A percentile compares a stretch with the other conserved stretches of the same genome.
Evolutionary conservation across 2,888 invertebrate genomes (phyloP).

Genomic region (Strigamia crassipes): DNA sequence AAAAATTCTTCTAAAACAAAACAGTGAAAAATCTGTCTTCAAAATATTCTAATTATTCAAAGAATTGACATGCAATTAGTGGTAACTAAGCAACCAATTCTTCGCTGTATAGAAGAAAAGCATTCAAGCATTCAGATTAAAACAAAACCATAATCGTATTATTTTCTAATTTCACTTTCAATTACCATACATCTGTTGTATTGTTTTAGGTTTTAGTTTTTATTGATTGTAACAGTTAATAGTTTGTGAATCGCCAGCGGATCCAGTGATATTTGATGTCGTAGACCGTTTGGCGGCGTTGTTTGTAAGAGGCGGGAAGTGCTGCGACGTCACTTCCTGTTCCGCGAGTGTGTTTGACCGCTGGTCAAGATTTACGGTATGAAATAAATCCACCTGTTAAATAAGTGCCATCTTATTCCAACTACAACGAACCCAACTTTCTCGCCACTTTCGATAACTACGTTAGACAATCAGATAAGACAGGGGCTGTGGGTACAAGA

Average conservation of each 20-base stretch:
- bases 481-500: background rate
- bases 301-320: too few species aligned
- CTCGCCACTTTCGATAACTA: conserved; percentile 8
- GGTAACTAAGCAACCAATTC: background rate
- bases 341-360: too few species aligned
- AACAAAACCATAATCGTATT: background rate
- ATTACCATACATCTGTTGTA: background rate
- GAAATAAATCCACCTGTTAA: too few species aligned
- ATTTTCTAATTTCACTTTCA: conserved; percentile 3
- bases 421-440: background rate
- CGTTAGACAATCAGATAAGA: conserved; percentile 19
- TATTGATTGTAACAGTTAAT: too few species aligned
- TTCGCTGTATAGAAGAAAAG: background rate
- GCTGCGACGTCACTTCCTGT: too few species aligned
- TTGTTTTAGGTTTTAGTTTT: too few species aligned
- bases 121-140: background rate
- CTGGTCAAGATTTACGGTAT: too few species aligned
- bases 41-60: background rate
- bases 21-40: background rate
- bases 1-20: background rate
- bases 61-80: background rate
- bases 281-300: too few species aligned
- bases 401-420: too few species aligned
- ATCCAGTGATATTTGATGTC: too few species aligned
- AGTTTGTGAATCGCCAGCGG: too few species aligned